phyloP scores from a whole-genome alignment of 2,113 vertebrate genomes.

The Gorsachius goisagi region DNA sequence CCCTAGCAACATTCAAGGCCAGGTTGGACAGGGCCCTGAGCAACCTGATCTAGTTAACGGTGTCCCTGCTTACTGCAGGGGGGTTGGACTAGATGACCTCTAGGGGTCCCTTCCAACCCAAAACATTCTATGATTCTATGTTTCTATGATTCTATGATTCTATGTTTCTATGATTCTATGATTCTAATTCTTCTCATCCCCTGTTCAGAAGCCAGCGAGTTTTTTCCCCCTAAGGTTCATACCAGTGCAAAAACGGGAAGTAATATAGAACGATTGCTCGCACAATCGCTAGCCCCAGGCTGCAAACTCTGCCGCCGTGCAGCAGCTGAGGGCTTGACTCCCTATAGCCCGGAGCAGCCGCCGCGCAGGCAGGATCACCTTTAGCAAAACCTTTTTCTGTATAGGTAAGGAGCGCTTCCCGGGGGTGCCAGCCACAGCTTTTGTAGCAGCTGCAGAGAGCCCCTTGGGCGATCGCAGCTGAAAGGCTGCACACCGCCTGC shows the following conservation, averaged over 20 bases:
- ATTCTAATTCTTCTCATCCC: background rate
- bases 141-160: background rate
- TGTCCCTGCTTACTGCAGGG: too few species aligned
- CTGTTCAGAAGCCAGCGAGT: background rate
- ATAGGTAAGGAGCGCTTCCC: rapidly evolving
- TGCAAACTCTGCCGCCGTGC: background rate
- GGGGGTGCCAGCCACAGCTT: rapidly evolving
- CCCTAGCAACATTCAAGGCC: too few species aligned
- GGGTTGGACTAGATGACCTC: too few species aligned
- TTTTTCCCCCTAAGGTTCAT: background rate
- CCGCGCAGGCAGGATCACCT: background rate
- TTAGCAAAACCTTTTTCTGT: background rate
- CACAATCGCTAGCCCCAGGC: background rate
- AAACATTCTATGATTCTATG: too few species aligned
- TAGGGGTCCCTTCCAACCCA: too few species aligned
- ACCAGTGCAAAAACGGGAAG: background rate
- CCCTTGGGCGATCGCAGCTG: rapidly evolving
- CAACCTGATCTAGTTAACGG: too few species aligned
- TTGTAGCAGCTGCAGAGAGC: background rate
- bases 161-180: too few species aligned
- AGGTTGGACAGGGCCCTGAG: too few species aligned
- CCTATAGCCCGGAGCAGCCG: background rate
- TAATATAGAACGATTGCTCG: background rate
- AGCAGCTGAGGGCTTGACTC: rapidly evolving
- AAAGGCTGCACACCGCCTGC: rapidly evolving